Evolutionary conservation across 2,113 vertebrate genomes (phyloP).

Genomic region (Sorex araneus): DNA sequence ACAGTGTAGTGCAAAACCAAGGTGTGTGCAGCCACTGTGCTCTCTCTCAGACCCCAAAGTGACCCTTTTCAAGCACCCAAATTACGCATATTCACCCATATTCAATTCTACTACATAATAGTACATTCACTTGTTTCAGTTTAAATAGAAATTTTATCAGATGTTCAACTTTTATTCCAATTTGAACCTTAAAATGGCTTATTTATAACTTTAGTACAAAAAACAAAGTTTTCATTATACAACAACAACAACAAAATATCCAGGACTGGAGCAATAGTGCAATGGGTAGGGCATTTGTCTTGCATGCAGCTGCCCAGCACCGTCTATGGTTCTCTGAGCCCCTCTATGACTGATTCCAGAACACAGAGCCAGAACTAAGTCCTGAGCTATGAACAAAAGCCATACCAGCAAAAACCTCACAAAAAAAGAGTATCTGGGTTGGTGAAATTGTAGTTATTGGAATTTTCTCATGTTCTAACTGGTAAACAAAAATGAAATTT

Average conservation of each 20-base stretch:
- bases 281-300: too few relatives aligned
- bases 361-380: too few relatives aligned
- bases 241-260: background rate
- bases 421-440: background rate
- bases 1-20: too few relatives aligned
- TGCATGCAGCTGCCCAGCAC: too few relatives aligned
- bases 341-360: too few relatives aligned
- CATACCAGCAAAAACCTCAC: too few relatives aligned
- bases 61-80: background rate
- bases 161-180: background rate
- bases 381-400: too few relatives aligned
- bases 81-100: too few relatives aligned
- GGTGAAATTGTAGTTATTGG: background rate
- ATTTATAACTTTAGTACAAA: conserved; percentile 26
- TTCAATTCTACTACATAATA: background rate
- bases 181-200: conserved; percentile 25
- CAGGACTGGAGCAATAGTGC: background rate
- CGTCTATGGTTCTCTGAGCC: too few relatives aligned
- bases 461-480: background rate
- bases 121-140: background rate
- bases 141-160: background rate
- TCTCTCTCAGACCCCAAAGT: background rate
- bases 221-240: background rate
- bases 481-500: background rate
- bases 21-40: too few relatives aligned